Conservation (phyloP, 2,797 vertebrate species). For the Buceros bicornis region DNA sequence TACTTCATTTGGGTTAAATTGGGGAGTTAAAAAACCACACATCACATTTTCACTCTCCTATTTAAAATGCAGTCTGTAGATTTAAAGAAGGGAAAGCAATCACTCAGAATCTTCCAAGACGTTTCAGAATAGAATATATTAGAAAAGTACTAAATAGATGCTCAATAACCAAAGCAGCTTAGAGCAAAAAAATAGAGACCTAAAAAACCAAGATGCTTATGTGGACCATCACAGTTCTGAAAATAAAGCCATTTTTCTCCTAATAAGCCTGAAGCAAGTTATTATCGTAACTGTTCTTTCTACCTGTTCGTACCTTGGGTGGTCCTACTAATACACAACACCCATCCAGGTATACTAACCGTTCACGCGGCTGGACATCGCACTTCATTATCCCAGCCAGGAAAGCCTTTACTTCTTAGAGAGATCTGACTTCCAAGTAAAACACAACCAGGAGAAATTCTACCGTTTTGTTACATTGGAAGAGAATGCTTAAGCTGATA, state of each 20-base stretch:
- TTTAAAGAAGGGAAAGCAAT: slow-evolving; percentile 45
- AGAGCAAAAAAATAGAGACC: background rate
- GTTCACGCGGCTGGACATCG: background rate
- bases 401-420: background rate
- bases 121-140: background rate
- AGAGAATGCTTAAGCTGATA: background rate
- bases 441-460: background rate
- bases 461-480: background rate
- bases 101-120: slow-evolving; percentile 21
- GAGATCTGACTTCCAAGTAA: background rate
- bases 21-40: slow-evolving; percentile 24
- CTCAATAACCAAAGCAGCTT: background rate
- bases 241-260: background rate
- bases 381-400: background rate
- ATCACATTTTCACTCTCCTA: slow-evolving; percentile 1
- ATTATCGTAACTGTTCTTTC: background rate
- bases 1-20: slow-evolving; percentile 46
- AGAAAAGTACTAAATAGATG: background rate
- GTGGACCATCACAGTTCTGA: background rate
- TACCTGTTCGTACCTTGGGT: background rate
- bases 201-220: background rate
- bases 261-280: background rate
- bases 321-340: background rate
- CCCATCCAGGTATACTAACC: background rate
- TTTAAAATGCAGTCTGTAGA: slow-evolving; percentile 39